Percentiles rank a stretch among this genome's conserved stretches.
These are phyloP conservation scores for Mormyrops boulengeri DNA, from an alignment of 2,797 vertebrate species.

Conservation along the genomic window DNA sequence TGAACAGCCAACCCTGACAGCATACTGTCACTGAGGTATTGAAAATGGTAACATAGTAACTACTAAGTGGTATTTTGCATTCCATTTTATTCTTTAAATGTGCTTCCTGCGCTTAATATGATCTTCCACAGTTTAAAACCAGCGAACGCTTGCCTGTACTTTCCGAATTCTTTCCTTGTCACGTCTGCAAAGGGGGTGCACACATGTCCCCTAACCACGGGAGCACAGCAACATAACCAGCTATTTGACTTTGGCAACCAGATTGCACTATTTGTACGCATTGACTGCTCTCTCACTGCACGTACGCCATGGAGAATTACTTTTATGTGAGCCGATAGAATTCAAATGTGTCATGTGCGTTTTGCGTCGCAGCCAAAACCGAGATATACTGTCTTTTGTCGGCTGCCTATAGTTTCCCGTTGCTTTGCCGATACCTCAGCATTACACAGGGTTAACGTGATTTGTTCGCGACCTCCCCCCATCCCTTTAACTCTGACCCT, in stretches of 20 bases:
- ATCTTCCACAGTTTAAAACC: neutral
- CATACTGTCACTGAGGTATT: neutral
- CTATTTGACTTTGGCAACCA: neutral
- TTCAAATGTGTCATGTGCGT: neutral
- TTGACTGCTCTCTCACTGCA: neutral
- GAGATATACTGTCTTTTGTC: neutral
- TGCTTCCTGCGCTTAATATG: neutral
- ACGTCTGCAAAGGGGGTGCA: neutral
- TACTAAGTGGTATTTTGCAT: neutral
- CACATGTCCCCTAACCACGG: neutral
- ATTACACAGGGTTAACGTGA: neutral
- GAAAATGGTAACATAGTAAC: neutral
- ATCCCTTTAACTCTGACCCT: constrained; percentile 5
- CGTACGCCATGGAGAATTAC: neutral
- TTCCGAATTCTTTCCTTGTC: neutral
- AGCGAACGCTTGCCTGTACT: neutral
- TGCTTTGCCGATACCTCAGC: neutral
- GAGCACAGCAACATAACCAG: neutral
- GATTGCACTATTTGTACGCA: neutral
- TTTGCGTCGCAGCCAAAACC: neutral
- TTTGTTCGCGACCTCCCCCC: neutral
- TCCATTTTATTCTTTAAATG: neutral
- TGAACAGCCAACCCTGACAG: neutral
- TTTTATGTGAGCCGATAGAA: neutral
- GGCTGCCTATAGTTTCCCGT: neutral